Evolutionary conservation across 2,888 invertebrate species (phyloP).

Genomic region (Melinaea menophilus): DNA sequence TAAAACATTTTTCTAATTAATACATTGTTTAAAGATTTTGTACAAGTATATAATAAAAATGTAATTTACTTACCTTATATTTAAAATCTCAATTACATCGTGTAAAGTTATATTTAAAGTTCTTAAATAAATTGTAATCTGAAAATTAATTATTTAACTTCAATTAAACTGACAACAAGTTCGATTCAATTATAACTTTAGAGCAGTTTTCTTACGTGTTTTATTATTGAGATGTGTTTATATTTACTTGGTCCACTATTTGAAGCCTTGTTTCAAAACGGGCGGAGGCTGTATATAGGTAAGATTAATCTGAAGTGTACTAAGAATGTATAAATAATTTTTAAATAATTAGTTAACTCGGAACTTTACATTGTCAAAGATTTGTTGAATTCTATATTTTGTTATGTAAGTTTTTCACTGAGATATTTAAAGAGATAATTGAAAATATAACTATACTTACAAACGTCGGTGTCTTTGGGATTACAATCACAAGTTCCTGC

Average conservation of each 20-base stretch:
- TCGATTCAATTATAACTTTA: neutral
- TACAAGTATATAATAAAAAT: neutral
- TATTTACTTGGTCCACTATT: slow-evolving; percentile 66
- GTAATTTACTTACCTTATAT: slow-evolving; percentile 78
- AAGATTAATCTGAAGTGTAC: neutral
- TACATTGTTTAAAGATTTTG: too few species aligned
- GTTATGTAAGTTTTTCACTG: too few species aligned
- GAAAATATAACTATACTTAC: slow-evolving; percentile 43
- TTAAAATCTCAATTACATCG: slow-evolving; percentile 82
- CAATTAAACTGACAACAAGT: too few species aligned
- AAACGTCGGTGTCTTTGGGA: slow-evolving; percentile 57
- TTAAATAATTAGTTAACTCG: too few species aligned
- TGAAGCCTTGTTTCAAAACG: slow-evolving; percentile 79
- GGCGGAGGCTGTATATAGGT: slow-evolving; percentile 72
- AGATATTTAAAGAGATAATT: slow-evolving; percentile 10
- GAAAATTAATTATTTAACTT: slow-evolving; percentile 38
- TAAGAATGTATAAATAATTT: neutral
- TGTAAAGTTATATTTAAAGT: slow-evolving; percentile 80
- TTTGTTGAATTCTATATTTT: too few species aligned
- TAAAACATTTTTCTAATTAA: too few species aligned
- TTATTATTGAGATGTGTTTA: slow-evolving; percentile 61
- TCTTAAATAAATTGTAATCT: slow-evolving; percentile 82
- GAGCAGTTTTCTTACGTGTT: slow-evolving; percentile 47
- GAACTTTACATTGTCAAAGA: too few species aligned
- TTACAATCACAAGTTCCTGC: slow-evolving; percentile 59